These are phyloP conservation scores for Celastrina argiolus DNA, from an alignment of 2,888 invertebrate species.

Conservation along the genomic window DNA sequence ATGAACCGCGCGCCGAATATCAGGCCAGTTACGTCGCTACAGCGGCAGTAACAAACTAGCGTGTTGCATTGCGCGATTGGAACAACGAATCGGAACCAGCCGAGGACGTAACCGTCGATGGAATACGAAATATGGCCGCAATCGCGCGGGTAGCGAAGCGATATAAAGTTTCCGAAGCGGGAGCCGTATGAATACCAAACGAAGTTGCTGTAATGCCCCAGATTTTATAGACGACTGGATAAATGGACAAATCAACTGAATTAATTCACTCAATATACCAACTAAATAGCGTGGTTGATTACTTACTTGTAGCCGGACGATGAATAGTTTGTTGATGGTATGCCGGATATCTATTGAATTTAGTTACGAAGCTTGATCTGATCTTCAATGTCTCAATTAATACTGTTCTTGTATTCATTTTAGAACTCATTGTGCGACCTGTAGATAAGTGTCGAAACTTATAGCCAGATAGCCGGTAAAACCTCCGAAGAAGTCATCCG, in stretches of 20 bases:
- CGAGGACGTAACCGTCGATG: background rate
- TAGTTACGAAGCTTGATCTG: too few species aligned
- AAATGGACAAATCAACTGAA: conserved; percentile 8
- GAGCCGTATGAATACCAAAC: conserved; percentile 16
- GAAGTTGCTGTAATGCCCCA: conserved; percentile 6
- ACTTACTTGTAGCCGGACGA: background rate
- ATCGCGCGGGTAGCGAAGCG: background rate
- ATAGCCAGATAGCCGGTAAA: too few species aligned
- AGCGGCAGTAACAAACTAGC: background rate
- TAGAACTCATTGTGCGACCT: too few species aligned
- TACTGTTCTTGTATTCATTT: too few species aligned
- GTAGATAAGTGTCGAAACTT: too few species aligned
- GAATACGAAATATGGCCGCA: background rate
- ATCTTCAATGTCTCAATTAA: too few species aligned
- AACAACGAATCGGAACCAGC: background rate
- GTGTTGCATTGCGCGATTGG: background rate
- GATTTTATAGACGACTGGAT: conserved; percentile 11
- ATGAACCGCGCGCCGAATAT: too few species aligned
- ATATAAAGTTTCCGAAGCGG: background rate
- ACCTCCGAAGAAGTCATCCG: too few species aligned
- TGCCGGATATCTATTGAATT: too few species aligned
- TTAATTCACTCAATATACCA: background rate
- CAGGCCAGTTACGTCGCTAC: too few species aligned
- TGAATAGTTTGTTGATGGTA: background rate
- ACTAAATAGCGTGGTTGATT: background rate